These are phyloP conservation scores for Drosophila pseudotakahashii DNA, from an alignment of 2,888 invertebrate genomes.

Conservation along the genomic window DNA sequence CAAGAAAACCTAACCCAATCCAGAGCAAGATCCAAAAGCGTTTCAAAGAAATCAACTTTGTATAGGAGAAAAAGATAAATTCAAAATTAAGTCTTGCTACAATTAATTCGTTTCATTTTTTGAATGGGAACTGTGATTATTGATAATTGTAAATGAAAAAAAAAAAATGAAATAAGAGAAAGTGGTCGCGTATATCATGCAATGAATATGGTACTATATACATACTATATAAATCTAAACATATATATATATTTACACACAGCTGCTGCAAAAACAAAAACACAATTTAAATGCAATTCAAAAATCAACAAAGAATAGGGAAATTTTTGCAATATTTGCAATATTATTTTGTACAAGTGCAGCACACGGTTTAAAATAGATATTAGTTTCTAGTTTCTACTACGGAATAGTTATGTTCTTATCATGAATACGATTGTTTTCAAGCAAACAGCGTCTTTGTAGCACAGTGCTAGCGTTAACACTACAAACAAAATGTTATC, in stretches of 20 bases:
- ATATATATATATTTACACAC: conserved; percentile 51
- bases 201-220: conserved; percentile 69
- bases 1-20: conserved; percentile 17
- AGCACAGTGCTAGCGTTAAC: conserved; percentile 54
- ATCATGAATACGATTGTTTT: conserved; percentile 25
- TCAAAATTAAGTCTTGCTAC: conserved; percentile 67
- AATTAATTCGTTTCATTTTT: conserved; percentile 57
- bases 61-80: conserved; percentile 51
- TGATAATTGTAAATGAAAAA: conserved; percentile 65
- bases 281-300: conserved; percentile 36
- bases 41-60: conserved; percentile 64
- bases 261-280: conserved; percentile 45
- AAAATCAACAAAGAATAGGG: conserved; percentile 27
- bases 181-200: conserved; percentile 49
- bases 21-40: conserved; percentile 62
- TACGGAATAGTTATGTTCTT: conserved; percentile 17
- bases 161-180: conserved; percentile 50
- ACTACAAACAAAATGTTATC: conserved; percentile 57
- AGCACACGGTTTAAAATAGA: conserved; percentile 56
- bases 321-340: conserved; percentile 70
- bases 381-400: conserved; percentile 52
- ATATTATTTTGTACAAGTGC: conserved; percentile 60
- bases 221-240: conserved; percentile 47
- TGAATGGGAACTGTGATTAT: conserved; percentile 80
- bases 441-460: conserved; percentile 25